phyloP scores from a whole-genome alignment of 2,113 vertebrate genomes.

The Notothenia coriiceps region DNA sequence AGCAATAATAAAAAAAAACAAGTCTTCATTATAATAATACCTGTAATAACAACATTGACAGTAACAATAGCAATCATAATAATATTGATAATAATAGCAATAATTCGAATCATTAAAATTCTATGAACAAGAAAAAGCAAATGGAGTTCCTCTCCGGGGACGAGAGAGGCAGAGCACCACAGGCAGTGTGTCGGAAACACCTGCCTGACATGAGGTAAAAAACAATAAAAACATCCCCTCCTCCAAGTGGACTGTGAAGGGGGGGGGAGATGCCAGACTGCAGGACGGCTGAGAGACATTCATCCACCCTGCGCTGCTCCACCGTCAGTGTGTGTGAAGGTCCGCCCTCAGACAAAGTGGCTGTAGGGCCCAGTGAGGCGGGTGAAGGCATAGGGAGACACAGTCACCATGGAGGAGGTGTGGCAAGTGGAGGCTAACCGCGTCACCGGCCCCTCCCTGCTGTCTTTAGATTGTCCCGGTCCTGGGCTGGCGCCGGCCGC shows the following conservation, averaged over 20 bases:
- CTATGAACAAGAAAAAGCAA: slow-evolving; percentile 85
- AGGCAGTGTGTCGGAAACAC: slow-evolving; percentile 82
- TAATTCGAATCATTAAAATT: slow-evolving; percentile 88
- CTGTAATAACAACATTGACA: slow-evolving; percentile 88
- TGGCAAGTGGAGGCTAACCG: slow-evolving; percentile 90
- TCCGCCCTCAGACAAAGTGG: slow-evolving; percentile 90
- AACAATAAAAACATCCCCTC: slow-evolving; percentile 79
- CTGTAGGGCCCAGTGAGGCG: slow-evolving; percentile 98
- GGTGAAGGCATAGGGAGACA: slow-evolving; percentile 96
- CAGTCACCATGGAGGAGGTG: slow-evolving; percentile 94
- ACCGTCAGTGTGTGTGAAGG: slow-evolving; percentile 48
- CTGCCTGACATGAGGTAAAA: slow-evolving; percentile 90
- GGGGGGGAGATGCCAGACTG: slow-evolving; percentile 69
- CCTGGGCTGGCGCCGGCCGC: slow-evolving; percentile 82
- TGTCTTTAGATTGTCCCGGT: slow-evolving; percentile 85
- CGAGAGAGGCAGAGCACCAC: slow-evolving; percentile 87
- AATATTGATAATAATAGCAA: slow-evolving; percentile 87
- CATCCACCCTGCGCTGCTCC: slow-evolving; percentile 58
- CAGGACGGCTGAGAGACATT: slow-evolving; percentile 69
- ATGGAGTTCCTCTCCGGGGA: slow-evolving; percentile 82
- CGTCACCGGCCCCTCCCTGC: slow-evolving; percentile 85
- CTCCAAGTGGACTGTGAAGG: slow-evolving; percentile 62
- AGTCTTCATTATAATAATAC: slow-evolving; percentile 88
- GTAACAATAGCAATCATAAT: slow-evolving; percentile 88
- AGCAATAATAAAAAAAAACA: slow-evolving; percentile 80